Evolutionary conservation across 2,888 invertebrate genomes (phyloP), one percentile per base, ranked within the genome.

Genomic region (Dermolepida albohirtum): DNA sequence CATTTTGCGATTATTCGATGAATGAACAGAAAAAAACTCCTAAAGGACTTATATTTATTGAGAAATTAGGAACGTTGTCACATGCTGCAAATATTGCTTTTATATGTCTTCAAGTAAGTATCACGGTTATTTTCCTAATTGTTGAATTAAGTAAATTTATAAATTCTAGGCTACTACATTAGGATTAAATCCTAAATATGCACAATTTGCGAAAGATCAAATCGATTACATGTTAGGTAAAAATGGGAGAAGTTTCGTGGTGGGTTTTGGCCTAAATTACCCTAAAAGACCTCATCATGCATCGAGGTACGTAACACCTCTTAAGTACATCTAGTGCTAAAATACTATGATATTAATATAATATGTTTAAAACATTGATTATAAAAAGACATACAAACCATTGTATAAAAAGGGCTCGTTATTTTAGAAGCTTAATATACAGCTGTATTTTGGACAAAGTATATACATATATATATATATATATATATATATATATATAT

Each of bases 81-180:
- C 86, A 87, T 72, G 87, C 87, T 0, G 84, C 87, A 1, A 87
- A 87, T 73, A 82, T 86, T 1, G 87, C 86, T 0, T 87, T 87
- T 73, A 76, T 87, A 49, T 87, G 87, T 69, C 80, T 87, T 40
- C 83, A 85, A 77, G 87, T 84, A 76, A 70, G 66, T 51, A n/a
- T 12, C 12, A 2, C n/a, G 22, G 1, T 2, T 8, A 6, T 8
- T 34, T 5, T 7, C 6, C 6, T 6, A 34, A 34, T 5, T 34
- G 6, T 6, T 1, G 5, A 8, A 11, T 29, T 7, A 34, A 27
- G n/a, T 16, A 11, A 27, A 1, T 22, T 11, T 27, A 16, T 22
- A 7, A 8, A 39, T 72, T 78, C 51, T 71, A 85, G 83, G 83
- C 81, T 0, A 82, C 84, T 1, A 79, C 82, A 51, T 69, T 81